Conservation (phyloP, 2,113 vertebrate species). For the Patagioenas fasciata region DNA sequence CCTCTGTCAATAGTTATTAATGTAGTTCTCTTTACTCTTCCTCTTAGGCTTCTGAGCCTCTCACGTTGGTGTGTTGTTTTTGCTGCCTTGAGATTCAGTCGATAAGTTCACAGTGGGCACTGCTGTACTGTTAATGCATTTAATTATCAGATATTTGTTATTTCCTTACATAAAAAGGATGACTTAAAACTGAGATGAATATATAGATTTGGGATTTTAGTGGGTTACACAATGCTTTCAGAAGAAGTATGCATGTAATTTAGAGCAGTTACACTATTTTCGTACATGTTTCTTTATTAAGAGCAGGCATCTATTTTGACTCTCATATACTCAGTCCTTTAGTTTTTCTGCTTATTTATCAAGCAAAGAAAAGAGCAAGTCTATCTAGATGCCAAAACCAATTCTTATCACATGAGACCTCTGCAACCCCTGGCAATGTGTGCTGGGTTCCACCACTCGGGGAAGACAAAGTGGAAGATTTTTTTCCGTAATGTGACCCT, state of each 20-base stretch:
- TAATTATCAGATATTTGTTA: background rate
- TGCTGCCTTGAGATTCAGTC: background rate
- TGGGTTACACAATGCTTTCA: background rate
- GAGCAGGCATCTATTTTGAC: background rate
- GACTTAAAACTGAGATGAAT: background rate
- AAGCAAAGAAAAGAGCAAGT: background rate
- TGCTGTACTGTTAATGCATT: background rate
- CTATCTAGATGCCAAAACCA: background rate
- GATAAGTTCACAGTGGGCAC: background rate
- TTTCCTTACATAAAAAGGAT: background rate
- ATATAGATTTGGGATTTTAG: background rate
- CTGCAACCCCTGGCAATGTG: background rate
- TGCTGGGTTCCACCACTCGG: background rate
- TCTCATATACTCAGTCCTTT: background rate
- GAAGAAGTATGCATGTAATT: background rate
- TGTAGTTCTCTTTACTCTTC: background rate
- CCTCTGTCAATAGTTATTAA: background rate
- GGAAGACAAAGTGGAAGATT: background rate
- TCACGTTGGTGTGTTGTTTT: background rate
- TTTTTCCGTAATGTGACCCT: background rate
- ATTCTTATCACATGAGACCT: background rate
- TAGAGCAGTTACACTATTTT: background rate
- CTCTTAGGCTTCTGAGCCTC: background rate
- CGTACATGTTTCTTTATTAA: background rate
- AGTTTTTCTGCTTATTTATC: background rate